Evolutionary conservation across 1,140 invertebrate species (phyloP), one percentile per base, ranked within the genome.

Genomic region (Drosophila pectinifera): DNA sequence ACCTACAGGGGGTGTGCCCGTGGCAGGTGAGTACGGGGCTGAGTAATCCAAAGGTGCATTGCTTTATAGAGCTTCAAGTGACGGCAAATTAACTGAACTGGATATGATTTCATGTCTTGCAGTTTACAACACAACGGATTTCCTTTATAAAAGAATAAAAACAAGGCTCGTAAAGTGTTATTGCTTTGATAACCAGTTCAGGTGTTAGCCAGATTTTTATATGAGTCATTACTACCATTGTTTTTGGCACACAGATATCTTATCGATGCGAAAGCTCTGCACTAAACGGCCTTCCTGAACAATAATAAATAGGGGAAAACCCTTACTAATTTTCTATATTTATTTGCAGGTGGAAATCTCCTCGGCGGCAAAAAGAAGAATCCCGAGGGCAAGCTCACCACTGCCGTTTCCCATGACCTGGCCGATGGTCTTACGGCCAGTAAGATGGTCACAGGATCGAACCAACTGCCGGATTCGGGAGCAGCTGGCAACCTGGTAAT

Each of bases 361-460:
- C 92, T 95, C 59, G 93, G 94, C 20, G 94, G 94, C 8, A 95
- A 94, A 74, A 95, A 93, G 67, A 95, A 95, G 93, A 86, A 78
- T 48, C 67, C 85, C 2, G 92, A 93, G 14, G 86, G 85, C 16
- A 92, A 92, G 77, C 75, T 92, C 20, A 91, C 91, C 39, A 89
- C 75, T 38, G 76, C 91, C n/a, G 83, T 84, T 11, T 91, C 90
- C 41, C 86, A 92, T 8, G 92, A 92, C 18, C 55, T 77, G 39
- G 80, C 85, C 4, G 92, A 92, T 69, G 91, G 92, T 0, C 42
- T 91, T 1, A 43, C 80, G 0, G 80, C 79, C 38, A 92, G 91
- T 38, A 92, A 91, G 51, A 10, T 82, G 49, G n/a, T 57, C 0
- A 46, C 67, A 5, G 82, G 81, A 46, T 45, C 64, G 0, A 68